These are phyloP conservation scores for Thecophora atra DNA, from an alignment of 2,888 invertebrate species.

Conservation along the genomic window DNA sequence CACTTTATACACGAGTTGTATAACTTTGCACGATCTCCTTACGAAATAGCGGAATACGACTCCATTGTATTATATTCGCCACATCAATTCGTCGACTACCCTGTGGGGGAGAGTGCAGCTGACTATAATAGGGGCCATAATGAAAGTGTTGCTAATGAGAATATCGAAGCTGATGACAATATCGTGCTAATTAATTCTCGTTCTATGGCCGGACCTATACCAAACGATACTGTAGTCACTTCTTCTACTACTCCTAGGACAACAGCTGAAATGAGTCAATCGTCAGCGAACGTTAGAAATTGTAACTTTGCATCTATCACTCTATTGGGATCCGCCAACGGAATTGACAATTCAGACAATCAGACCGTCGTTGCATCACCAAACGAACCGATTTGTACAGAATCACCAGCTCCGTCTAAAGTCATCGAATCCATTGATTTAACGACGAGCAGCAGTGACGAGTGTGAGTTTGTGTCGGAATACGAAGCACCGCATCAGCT, in stretches of 20 bases:
- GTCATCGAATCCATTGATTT: slow-evolving; percentile 59
- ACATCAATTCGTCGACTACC: slow-evolving; percentile 56
- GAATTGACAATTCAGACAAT: no score
- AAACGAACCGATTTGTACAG: no score
- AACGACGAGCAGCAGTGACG: slow-evolving; percentile 61
- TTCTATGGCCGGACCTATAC: slow-evolving; percentile 30
- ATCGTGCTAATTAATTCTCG: slow-evolving; percentile 20
- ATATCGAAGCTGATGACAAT: not conserved
- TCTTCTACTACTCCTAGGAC: slow-evolving; percentile 50
- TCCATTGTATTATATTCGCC: slow-evolving; percentile 75
- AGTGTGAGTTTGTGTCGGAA: slow-evolving; percentile 64
- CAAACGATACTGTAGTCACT: slow-evolving; percentile 51
- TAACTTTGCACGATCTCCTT: slow-evolving; percentile 86
- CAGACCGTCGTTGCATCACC: no score
- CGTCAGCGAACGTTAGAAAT: slow-evolving; percentile 43
- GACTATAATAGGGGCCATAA: no score
- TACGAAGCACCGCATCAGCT: slow-evolving; percentile 65
- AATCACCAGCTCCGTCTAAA: slow-evolving; percentile 42
- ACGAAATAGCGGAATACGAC: slow-evolving; percentile 85
- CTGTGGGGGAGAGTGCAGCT: slow-evolving; percentile 51
- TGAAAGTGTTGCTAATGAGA: slow-evolving; percentile 40
- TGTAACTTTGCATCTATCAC: slow-evolving; percentile 43
- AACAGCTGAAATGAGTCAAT: slow-evolving; percentile 49
- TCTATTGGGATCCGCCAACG: no score
- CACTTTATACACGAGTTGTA: slow-evolving; percentile 92